phyloP scores from a whole-genome alignment of 1,140 invertebrate species.

The Teleogryllus occipitalis region DNA sequence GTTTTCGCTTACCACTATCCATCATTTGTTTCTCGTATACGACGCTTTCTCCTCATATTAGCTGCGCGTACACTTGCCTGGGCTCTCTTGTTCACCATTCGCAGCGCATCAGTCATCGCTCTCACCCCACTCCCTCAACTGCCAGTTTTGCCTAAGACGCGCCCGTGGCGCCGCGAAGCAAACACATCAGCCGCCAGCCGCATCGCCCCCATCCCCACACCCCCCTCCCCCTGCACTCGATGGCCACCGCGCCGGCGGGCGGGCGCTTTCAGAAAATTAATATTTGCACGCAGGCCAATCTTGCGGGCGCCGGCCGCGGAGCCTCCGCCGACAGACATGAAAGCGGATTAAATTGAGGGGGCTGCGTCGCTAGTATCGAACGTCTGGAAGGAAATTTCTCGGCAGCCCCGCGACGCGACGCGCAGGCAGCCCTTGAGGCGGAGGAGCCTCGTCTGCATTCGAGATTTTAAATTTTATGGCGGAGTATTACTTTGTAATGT shows the following conservation, averaged over 20 bases:
- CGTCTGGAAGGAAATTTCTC: neutral
- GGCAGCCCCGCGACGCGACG: neutral
- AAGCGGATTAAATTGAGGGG: neutral
- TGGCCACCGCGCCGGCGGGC: neutral
- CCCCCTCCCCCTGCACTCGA: neutral
- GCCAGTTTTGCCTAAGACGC: too few relatives aligned
- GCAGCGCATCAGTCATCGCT: too few relatives aligned
- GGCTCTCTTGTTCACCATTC: too few relatives aligned
- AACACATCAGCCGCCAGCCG: too few relatives aligned
- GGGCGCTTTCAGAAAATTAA: neutral
- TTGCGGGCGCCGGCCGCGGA: neutral
- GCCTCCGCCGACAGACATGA: neutral
- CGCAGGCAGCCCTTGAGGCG: too few relatives aligned
- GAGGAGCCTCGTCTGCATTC: neutral
- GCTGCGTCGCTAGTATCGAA: neutral
- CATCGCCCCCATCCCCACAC: too few relatives aligned
- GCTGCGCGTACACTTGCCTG: too few relatives aligned
- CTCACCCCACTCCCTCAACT: too few relatives aligned
- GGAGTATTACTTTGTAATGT: neutral
- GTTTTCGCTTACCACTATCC: too few relatives aligned
- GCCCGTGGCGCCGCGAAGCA: too few relatives aligned
- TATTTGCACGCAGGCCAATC: neutral
- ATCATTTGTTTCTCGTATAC: too few relatives aligned
- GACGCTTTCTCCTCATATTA: too few relatives aligned
- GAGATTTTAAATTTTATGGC: neutral